Conservation (phyloP, 2,797 vertebrate species). For the Takifugu rubripes region DNA sequence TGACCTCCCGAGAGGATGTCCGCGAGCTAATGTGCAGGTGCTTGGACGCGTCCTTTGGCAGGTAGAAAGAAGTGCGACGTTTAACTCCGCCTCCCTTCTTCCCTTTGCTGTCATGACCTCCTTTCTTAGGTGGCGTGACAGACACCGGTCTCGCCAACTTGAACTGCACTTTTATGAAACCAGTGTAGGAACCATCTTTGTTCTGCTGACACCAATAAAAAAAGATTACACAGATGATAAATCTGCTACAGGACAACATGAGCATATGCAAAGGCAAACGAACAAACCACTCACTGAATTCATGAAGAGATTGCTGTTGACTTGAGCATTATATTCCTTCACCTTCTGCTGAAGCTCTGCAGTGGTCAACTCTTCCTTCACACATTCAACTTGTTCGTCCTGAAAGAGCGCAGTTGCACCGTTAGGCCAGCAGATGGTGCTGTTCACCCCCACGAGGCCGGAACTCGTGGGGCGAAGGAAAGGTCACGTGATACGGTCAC, state of each 20-base stretch:
- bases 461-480: background rate
- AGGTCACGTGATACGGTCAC: background rate
- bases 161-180: slow-evolving; percentile 95
- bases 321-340: slow-evolving; percentile 93
- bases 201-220: slow-evolving; percentile 71
- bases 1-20: slow-evolving; percentile 89
- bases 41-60: slow-evolving; percentile 93
- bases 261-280: too few species aligned
- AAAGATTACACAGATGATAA: slow-evolving; percentile 1
- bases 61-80: slow-evolving; percentile 93
- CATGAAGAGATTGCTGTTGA: slow-evolving; percentile 98
- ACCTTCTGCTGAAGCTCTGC: slow-evolving; percentile 88
- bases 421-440: slow-evolving; percentile 53
- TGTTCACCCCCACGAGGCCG: slow-evolving; percentile 6
- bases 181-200: slow-evolving; percentile 92
- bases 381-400: slow-evolving; percentile 85
- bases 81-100: slow-evolving; percentile 70
- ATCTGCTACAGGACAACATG: background rate
- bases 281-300: slow-evolving; percentile 80
- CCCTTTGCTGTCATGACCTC: slow-evolving; percentile 69
- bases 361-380: slow-evolving; percentile 79
- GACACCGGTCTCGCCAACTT: slow-evolving; percentile 91
- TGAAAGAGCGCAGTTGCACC: slow-evolving; percentile 48
- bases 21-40: slow-evolving; percentile 91
- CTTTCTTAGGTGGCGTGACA: slow-evolving; percentile 82